Conservation (phyloP, 2,888 invertebrate genomes). For the Pollenia angustigena region DNA sequence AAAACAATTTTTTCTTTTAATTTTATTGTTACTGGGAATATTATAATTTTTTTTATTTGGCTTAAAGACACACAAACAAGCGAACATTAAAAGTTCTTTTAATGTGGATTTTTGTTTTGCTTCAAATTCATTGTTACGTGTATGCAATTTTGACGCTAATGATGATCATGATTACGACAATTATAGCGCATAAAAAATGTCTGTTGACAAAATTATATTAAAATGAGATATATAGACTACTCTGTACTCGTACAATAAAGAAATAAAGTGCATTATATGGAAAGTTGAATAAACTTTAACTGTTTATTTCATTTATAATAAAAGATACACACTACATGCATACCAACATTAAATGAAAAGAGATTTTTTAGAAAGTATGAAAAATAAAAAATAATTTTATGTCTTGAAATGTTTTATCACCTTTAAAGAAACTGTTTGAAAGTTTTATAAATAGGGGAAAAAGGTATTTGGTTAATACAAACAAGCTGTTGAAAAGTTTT, state of each 20-base stretch:
- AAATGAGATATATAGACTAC: slow-evolving; percentile 1
- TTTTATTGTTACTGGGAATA: slow-evolving; percentile 26
- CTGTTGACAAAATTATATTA: slow-evolving; percentile 23
- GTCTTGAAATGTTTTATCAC: too few relatives aligned
- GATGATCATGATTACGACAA: slow-evolving; percentile 30
- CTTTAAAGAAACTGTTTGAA: too few relatives aligned
- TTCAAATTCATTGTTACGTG: slow-evolving; percentile 17
- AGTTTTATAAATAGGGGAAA: too few relatives aligned
- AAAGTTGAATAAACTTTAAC: slow-evolving; percentile 62
- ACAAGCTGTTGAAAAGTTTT: too few relatives aligned
- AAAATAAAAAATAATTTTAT: background rate
- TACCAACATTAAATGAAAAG: too few relatives aligned
- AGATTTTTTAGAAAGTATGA: too few relatives aligned
- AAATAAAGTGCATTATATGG: slow-evolving; percentile 5
- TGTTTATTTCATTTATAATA: slow-evolving; percentile 20
- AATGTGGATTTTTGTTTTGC: background rate
- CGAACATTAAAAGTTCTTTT: background rate
- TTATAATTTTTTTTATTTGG: slow-evolving; percentile 28
- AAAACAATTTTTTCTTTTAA: background rate
- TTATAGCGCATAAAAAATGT: slow-evolving; percentile 5
- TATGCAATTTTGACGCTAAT: slow-evolving; percentile 35
- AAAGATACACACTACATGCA: background rate
- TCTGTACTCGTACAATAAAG: background rate
- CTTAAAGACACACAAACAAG: slow-evolving; percentile 19
- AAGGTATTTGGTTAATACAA: too few relatives aligned